Evolutionary conservation across 2,797 vertebrate species (phyloP).

Genomic region (Cryptoblepharus egeriae): DNA sequence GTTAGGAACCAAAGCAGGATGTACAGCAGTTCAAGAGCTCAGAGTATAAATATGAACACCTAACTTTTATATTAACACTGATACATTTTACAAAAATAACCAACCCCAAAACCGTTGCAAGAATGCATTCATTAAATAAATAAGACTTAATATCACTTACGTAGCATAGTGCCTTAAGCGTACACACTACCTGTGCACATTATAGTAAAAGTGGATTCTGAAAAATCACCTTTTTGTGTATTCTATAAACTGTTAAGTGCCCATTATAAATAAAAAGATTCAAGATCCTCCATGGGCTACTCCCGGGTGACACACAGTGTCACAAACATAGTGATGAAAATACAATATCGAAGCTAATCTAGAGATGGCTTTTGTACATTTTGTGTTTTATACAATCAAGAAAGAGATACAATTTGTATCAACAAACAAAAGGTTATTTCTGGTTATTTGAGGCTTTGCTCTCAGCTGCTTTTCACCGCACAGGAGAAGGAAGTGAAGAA

Average conservation of each 20-base stretch:
- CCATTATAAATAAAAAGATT: slow-evolving; percentile 87
- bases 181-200: slow-evolving; percentile 80
- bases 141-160: slow-evolving; percentile 70
- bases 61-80: slow-evolving; percentile 68
- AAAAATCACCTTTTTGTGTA: slow-evolving; percentile 80
- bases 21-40: slow-evolving; percentile 55
- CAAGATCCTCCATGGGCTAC: slow-evolving; percentile 89
- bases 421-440: slow-evolving; percentile 99
- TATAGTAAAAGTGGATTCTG: slow-evolving; percentile 75
- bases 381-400: slow-evolving; percentile 94
- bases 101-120: slow-evolving; percentile 68
- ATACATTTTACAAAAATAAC: slow-evolving; percentile 70
- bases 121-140: slow-evolving; percentile 74
- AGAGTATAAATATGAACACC: slow-evolving; percentile 70
- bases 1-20: slow-evolving; percentile 60
- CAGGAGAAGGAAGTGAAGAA: slow-evolving; percentile 66
- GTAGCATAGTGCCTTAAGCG: slow-evolving; percentile 77
- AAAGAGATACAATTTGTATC: slow-evolving; percentile 99
- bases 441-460: slow-evolving; percentile 95
- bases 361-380: slow-evolving; percentile 87
- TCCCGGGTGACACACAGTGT: slow-evolving; percentile 97
- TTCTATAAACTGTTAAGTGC: slow-evolving; percentile 89
- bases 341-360: slow-evolving; percentile 82
- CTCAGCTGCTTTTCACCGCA: slow-evolving; percentile 78
- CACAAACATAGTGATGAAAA: slow-evolving; percentile 94